Evolutionary conservation across 2,888 invertebrate species (phyloP).

Genomic region (Plagodis pulveraria): DNA sequence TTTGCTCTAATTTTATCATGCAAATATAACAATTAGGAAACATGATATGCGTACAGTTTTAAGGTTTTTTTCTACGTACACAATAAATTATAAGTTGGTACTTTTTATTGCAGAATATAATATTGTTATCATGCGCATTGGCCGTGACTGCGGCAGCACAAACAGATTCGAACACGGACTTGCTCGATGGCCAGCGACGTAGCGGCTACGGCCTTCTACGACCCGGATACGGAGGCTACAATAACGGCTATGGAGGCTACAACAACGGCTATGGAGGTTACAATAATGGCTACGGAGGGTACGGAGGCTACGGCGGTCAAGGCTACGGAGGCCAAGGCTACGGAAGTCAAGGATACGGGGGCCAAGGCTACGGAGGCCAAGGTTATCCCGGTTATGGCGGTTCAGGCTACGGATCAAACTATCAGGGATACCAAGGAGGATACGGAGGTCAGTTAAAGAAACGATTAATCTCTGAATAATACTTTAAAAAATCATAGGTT

Average conservation of each 20-base stretch:
- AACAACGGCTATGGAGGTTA: slow-evolving; percentile 42
- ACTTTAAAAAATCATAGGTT: too few species aligned
- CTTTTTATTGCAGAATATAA: slow-evolving; percentile 60
- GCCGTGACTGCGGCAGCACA: slow-evolving; percentile 57
- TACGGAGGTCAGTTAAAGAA: slow-evolving; percentile 40
- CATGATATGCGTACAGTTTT: neutral
- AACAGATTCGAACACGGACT: slow-evolving; percentile 56
- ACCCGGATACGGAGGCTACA: slow-evolving; percentile 50
- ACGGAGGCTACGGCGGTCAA: slow-evolving; percentile 37
- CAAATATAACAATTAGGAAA: neutral
- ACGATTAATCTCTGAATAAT: too few species aligned
- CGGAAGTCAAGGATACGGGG: slow-evolving; percentile 34
- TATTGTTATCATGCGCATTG: slow-evolving; percentile 61
- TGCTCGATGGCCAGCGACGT: slow-evolving; percentile 52
- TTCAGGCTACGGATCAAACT: neutral
- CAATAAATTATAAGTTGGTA: neutral
- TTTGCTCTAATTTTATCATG: neutral
- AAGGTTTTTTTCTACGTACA: neutral
- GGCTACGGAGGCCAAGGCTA: slow-evolving; percentile 38
- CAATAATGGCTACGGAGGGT: slow-evolving; percentile 40
- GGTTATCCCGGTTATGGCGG: slow-evolving; percentile 35
- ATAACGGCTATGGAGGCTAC: slow-evolving; percentile 45
- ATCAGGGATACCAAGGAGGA: slow-evolving; percentile 26
- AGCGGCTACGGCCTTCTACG: slow-evolving; percentile 67
- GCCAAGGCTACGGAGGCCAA: slow-evolving; percentile 36